Conservation (phyloP, 2,113 vertebrate species). For the Podarcis muralis region DNA sequence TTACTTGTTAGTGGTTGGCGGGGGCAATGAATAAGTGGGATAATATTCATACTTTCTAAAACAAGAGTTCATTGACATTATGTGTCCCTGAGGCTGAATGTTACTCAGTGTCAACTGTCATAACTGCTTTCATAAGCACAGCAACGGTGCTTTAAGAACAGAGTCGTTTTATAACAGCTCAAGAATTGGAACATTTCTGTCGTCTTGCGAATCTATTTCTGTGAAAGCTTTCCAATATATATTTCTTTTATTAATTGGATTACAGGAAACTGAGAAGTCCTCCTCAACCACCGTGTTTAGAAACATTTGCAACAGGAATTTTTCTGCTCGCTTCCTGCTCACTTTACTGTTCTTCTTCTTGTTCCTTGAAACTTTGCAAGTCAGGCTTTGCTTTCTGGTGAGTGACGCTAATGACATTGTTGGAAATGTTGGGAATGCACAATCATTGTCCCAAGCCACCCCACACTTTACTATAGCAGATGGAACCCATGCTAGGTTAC, state of each 20-base stretch:
- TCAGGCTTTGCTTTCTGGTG: neutral
- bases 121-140: neutral
- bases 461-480: neutral
- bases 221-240: neutral
- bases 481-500: neutral
- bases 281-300: neutral
- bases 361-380: neutral
- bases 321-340: neutral
- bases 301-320: neutral
- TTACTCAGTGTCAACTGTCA: neutral
- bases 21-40: neutral
- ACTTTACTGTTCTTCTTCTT: neutral
- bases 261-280: neutral
- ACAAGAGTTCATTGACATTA: neutral
- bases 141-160: neutral
- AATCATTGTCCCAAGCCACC: too few species aligned
- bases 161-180: neutral
- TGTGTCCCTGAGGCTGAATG: neutral
- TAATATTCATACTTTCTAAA: neutral
- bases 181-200: neutral
- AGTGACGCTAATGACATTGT: slow-evolving; percentile 3
- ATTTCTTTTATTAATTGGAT: neutral
- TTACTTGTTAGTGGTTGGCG: neutral
- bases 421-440: neutral
- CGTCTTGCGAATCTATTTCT: neutral